Evolutionary conservation across 2,113 vertebrate genomes (phyloP).

Genomic region (Actinemys pallida): DNA sequence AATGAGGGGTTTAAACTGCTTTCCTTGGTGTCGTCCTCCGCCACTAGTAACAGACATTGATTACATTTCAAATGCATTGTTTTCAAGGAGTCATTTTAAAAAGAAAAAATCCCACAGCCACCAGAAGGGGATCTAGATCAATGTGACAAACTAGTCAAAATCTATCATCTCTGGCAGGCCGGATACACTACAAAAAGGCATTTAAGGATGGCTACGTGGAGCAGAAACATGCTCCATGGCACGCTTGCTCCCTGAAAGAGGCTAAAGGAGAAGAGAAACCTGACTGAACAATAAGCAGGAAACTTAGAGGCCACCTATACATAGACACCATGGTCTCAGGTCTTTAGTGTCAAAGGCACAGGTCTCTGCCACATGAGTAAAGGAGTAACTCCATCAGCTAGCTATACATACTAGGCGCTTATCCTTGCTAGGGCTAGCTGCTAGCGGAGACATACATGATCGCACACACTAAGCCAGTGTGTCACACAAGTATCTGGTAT

Average conservation of each 20-base stretch:
- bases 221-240: background rate
- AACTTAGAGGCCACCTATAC: background rate
- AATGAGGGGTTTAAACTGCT: conserved; percentile 3
- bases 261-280: background rate
- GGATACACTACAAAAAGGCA: background rate
- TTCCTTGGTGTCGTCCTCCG: conserved; percentile 9
- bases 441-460: background rate
- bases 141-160: conserved; percentile 40
- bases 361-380: background rate
- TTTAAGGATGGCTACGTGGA: background rate
- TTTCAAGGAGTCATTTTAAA: background rate
- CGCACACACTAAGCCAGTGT: background rate
- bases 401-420: background rate
- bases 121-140: conserved; percentile 28
- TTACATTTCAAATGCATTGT: conserved; percentile 29
- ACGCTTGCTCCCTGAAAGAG: background rate
- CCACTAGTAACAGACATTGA: conserved; percentile 41
- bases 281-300: background rate
- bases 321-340: background rate
- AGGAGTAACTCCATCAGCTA: background rate
- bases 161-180: background rate
- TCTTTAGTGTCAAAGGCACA: background rate
- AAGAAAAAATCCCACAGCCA: background rate
- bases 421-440: background rate
- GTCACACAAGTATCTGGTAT: background rate